Base-by-base conservation (phyloP, 2,888 invertebrate species). In the Limnephilus auricula region DNA sequence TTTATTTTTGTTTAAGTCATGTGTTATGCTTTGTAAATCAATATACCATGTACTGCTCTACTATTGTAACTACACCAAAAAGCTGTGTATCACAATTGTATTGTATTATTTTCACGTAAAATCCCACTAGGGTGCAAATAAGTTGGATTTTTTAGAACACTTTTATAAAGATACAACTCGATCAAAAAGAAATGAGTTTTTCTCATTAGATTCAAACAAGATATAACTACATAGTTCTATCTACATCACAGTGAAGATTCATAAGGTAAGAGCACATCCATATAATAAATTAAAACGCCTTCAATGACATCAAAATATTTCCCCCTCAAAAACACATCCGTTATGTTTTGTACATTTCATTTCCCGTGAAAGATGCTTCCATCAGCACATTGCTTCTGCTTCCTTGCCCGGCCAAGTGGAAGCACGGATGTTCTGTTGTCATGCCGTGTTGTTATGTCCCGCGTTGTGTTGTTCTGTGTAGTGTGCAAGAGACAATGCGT, bases 331-430 rank as follows among this genome's bases (percentile, higher is more conserved):
- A 65, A 65, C n/a, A 18, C 65, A 65, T 45, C 84, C 45, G 30
- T 40, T 85, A 50, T 80, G 50, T 79, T 79, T 45, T 45, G 79
- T 79, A 85, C 85, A 90, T 90, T 90, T 90, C 79, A 90, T 85
- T 79, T 85, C 82, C 79, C 30, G 31, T 90, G 32, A 90, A 90
- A 85, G 90, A 90, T 45, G n/a, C 45, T 30, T 65, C 89, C 83
- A 83, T 89, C 83, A 83, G 65, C 83, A 83, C 50, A 82, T 90
- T 80, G 90, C 32, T 65, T 65, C 65, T 18, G 32, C 92, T 92
- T 91, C 92, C 92, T 92, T 92, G 92, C 89, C 40, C 89, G 79
- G 50, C 82, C 82, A 50, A 84, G 90, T 79, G 79, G 90, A 92
- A 92, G 65, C 82, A 37, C 88, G 90, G 85, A 89, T 82, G 30